These are phyloP conservation scores for Lordiphosa collinella DNA, from an alignment of 1,140 invertebrate genomes.

Conservation along the genomic window DNA sequence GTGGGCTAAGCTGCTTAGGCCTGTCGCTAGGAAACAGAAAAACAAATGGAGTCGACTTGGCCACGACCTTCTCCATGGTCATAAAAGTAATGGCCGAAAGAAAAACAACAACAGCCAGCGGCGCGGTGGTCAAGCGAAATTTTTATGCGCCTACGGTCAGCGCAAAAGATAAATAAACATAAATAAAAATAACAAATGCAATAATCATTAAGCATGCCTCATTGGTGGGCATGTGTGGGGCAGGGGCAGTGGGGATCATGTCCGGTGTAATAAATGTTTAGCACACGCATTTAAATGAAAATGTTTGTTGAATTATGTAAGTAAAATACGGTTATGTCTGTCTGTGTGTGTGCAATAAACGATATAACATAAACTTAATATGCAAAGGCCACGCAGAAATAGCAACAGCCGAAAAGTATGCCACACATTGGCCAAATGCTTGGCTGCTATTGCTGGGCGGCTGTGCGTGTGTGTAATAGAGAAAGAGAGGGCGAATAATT, in stretches of 20 bases:
- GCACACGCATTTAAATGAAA: slow-evolving; percentile 52
- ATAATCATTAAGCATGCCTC: slow-evolving; percentile 68
- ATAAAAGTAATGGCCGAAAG: slow-evolving; percentile 51
- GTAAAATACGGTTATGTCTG: slow-evolving; percentile 51
- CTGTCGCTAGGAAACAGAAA: slow-evolving; percentile 24
- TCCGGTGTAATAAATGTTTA: slow-evolving; percentile 37
- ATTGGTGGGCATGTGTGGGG: slow-evolving; percentile 42
- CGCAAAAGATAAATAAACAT: slow-evolving; percentile 55
- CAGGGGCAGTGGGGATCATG: slow-evolving; percentile 16
- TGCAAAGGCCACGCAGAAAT: slow-evolving; percentile 56
- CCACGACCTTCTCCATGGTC: slow-evolving; percentile 6
- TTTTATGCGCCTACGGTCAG: slow-evolving; percentile 37
- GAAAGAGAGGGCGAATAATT: slow-evolving; percentile 30
- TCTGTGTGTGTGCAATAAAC: slow-evolving; percentile 55
- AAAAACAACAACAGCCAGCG: slow-evolving; percentile 17
- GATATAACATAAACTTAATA: slow-evolving; percentile 65
- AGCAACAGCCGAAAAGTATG: slow-evolving; percentile 38
- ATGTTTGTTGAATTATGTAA: slow-evolving; percentile 66
- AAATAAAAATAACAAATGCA: slow-evolving; percentile 66
- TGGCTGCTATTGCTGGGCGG: neutral
- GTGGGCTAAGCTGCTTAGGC: slow-evolving; percentile 45
- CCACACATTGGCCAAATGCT: slow-evolving; percentile 14
- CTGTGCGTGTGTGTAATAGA: neutral
- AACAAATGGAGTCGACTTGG: slow-evolving; percentile 10
- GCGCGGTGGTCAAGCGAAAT: slow-evolving; percentile 20